phyloP scores from a whole-genome alignment of 2,888 invertebrate genomes.

The Spodoptera picta region DNA sequence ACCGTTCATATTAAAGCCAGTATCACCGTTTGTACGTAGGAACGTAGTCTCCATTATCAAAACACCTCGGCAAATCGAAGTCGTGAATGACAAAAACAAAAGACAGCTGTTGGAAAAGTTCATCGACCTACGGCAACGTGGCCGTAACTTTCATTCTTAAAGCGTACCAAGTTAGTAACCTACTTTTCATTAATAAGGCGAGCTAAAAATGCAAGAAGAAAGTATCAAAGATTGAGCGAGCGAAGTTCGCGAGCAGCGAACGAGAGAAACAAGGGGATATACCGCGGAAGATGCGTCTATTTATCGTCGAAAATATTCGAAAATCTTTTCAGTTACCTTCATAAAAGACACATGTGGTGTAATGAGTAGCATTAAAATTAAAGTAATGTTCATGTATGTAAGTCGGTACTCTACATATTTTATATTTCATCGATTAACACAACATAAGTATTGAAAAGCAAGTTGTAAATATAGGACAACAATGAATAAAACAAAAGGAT shows the following conservation, averaged over 20 bases:
- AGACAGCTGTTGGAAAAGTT: constrained; percentile 82
- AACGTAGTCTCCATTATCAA: too few species aligned
- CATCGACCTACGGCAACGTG: constrained; percentile 87
- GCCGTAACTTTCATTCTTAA: constrained; percentile 88
- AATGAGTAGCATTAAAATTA: too few species aligned
- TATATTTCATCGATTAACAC: too few species aligned
- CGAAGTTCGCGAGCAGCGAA: constrained; percentile 81
- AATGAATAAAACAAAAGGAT: not conserved
- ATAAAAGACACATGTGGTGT: too few species aligned
- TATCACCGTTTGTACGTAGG: too few species aligned
- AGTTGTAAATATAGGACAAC: too few species aligned
- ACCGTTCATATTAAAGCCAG: not conserved
- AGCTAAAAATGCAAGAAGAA: constrained; percentile 89
- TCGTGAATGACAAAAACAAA: constrained; percentile 80
- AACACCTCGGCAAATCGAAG: constrained; percentile 25
- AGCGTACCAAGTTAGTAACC: constrained; percentile 88
- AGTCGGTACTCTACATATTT: too few species aligned
- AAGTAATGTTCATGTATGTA: too few species aligned
- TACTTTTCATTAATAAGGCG: constrained; percentile 89
- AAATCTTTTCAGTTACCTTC: too few species aligned
- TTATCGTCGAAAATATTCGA: too few species aligned
- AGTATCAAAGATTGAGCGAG: constrained; percentile 89
- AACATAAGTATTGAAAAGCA: too few species aligned
- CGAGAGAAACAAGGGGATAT: constrained; percentile 69
- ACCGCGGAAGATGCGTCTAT: constrained; percentile 10